These are phyloP conservation scores for Pseudomugil tenellus DNA, from an alignment of 2,797 vertebrate species.

Conservation along the genomic window DNA sequence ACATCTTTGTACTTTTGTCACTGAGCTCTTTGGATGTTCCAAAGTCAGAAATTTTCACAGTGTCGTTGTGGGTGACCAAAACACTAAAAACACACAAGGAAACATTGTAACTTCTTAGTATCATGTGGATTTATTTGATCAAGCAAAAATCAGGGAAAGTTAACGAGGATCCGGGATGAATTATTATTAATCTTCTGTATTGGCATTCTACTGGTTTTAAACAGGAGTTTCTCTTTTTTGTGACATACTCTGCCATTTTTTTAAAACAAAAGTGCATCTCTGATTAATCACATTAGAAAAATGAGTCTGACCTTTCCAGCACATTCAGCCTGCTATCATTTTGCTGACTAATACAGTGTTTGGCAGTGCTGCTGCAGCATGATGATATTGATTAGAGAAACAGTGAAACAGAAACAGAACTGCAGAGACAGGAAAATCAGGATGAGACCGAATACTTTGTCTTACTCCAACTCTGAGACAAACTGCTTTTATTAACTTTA, in stretches of 20 bases:
- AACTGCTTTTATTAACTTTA: slow-evolving; percentile 39
- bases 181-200: neutral
- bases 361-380: slow-evolving; percentile 61
- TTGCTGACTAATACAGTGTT: slow-evolving; percentile 74
- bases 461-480: slow-evolving; percentile 23
- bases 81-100: slow-evolving; percentile 82
- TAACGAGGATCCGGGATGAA: no score
- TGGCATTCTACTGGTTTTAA: slow-evolving; percentile 21
- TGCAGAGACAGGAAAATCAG: slow-evolving; percentile 23
- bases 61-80: slow-evolving; percentile 94
- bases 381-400: slow-evolving; percentile 72
- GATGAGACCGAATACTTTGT: slow-evolving; percentile 29
- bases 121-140: neutral
- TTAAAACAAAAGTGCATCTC: slow-evolving; percentile 42
- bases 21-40: slow-evolving; percentile 99
- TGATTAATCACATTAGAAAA: slow-evolving; percentile 63
- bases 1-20: slow-evolving; percentile 99
- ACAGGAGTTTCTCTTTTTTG: slow-evolving; percentile 7
- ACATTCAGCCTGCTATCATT: slow-evolving; percentile 58
- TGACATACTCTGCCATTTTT: slow-evolving; percentile 9
- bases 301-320: slow-evolving; percentile 69
- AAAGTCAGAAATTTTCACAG: slow-evolving; percentile 98
- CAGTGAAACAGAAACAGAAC: slow-evolving; percentile 44
- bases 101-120: neutral
- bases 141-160: neutral